Evolutionary conservation across 2,888 invertebrate genomes (phyloP), one percentile per base, ranked within the genome.

Genomic region (Papilio protenor): DNA sequence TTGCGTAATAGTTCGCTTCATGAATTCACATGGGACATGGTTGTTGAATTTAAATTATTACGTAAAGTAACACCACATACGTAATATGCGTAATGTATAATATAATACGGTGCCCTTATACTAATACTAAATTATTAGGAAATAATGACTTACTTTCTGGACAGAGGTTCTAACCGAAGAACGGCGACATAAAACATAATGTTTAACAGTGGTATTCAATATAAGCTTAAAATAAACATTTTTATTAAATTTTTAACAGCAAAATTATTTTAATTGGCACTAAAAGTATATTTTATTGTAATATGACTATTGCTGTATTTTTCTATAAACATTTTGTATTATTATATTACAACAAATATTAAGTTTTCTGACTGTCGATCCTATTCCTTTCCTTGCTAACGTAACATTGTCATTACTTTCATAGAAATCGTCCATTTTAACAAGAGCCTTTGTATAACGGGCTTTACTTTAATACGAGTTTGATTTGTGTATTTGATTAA

Each of bases 331-430:
- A 52, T 55, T 55, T 55, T 10, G 11, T 8, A 55, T 55, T 55
- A 55, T n/a, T 1, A 10, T 10, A 55, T 10, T 5, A 59, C 10
- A 23, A 12, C 23, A 59, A 59, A 21, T 10, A 33, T 21, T 59
- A 61, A 66, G 69, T 75, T 70, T 45, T 33, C 27, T n/a, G 72
- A 61, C 49, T 84, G 84, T 86, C 84, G 87, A 86, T 85, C 87
- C 88, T 89, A 88, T 89, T 84, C 87, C 88, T 89, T 88, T 89
- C 86, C 84, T 84, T 83, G 82, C 84, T 86, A 87, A 86, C 86
- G 85, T 85, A 87, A 88, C 88, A 85, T 87, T 89, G 89, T 91
- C 90, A 89, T 88, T 87, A 85, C 87, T 87, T 87, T 88, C 87
- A 90, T 89, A 90, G 87, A 87, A 84, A 80, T 80, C 78, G 81